These are phyloP conservation scores for Ephialtes manifestator DNA, from an alignment of 2,888 invertebrate genomes.

Conservation along the genomic window DNA sequence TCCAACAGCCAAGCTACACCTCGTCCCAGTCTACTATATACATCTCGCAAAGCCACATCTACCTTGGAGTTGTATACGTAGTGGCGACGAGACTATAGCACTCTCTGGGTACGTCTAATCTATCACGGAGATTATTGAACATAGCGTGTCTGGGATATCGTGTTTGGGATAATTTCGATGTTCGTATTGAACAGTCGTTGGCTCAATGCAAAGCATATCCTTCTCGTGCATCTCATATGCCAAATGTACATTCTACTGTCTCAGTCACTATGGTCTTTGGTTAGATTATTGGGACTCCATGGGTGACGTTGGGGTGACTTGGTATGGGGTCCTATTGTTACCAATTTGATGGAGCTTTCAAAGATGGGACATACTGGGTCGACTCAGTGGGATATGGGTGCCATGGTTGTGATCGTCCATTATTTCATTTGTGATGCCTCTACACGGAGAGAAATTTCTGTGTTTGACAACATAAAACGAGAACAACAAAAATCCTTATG, in stretches of 20 bases:
- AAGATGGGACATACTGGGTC: neutral
- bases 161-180: conserved; percentile 61
- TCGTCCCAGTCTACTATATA: neutral
- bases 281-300: neutral
- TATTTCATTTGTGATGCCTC: too few species aligned
- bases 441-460: too few species aligned
- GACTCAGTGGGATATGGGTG: neutral
- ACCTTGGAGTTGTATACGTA: conserved; percentile 5
- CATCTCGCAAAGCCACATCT: conserved; percentile 22
- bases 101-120: conserved; percentile 60
- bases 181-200: conserved; percentile 44
- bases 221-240: conserved; percentile 22
- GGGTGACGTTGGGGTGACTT: neutral
- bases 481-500: too few species aligned
- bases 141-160: conserved; percentile 56
- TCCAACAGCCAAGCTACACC: conserved; percentile 62
- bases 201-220: conserved; percentile 5
- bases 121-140: conserved; percentile 69
- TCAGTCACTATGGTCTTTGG: conserved; percentile 5
- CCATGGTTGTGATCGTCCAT: neutral
- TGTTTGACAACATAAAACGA: too few species aligned
- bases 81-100: neutral
- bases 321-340: neutral
- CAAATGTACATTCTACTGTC: conserved; percentile 29
- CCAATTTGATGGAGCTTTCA: neutral